Conservation (phyloP, 2,888 invertebrate species). For the Smittia aterrima region DNA sequence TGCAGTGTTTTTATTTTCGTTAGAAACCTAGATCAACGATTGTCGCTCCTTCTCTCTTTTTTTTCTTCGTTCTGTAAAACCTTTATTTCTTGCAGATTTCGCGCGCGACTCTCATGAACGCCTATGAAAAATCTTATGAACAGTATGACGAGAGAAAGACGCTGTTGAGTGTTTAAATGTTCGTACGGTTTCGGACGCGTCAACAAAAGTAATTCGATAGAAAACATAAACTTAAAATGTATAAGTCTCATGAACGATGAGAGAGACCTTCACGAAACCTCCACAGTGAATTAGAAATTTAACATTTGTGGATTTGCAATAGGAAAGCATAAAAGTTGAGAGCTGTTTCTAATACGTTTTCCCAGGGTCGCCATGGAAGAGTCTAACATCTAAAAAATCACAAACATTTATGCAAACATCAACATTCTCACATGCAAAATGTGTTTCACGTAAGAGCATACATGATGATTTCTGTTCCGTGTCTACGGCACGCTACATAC, state of each 20-base stretch:
- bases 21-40: conserved; percentile 1
- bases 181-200: conserved; percentile 14
- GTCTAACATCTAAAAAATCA: conserved; percentile 22
- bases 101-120: not conserved
- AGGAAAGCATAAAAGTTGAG: conserved; percentile 18
- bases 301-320: conserved; percentile 39
- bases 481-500: not conserved
- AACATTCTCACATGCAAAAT: conserved; percentile 24
- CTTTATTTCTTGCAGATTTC: not conserved
- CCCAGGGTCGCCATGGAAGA: not conserved
- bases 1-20: not conserved
- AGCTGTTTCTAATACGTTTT: conserved; percentile 29
- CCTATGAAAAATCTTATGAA: conserved; percentile 26
- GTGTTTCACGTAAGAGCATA: not conserved
- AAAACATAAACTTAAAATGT: not conserved
- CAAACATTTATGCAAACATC: conserved; percentile 26
- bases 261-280: conserved; percentile 18
- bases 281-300: conserved; percentile 41
- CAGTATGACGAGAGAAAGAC: conserved; percentile 41
- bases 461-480: not conserved
- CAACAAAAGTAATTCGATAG: not conserved
- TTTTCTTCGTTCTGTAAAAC: not conserved
- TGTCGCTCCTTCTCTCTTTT: not conserved
- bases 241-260: not conserved
- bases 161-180: conserved; percentile 33